phyloP scores from a whole-genome alignment of 2,888 invertebrate species.

The Anoncus sp. region DNA sequence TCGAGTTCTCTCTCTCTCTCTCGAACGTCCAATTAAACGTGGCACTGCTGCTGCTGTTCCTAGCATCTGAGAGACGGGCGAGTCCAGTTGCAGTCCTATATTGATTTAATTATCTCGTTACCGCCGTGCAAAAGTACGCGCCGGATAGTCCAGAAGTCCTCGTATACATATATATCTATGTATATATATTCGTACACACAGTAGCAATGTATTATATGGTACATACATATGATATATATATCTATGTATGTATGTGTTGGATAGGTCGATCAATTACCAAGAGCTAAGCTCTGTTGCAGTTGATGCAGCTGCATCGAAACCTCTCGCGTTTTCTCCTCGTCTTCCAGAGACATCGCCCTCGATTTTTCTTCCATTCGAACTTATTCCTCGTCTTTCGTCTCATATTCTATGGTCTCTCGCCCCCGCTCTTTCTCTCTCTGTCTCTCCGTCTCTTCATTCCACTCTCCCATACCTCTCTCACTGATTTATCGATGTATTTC shows the following conservation, averaged over 20 bases:
- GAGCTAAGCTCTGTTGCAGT: constrained; percentile 48
- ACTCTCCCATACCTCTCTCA: constrained; percentile 27
- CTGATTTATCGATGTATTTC: constrained; percentile 78
- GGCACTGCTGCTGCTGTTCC: constrained; percentile 36
- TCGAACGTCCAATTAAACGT: constrained; percentile 74
- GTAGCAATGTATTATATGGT: constrained; percentile 26
- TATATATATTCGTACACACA: constrained; percentile 28
- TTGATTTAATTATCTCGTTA: constrained; percentile 77
- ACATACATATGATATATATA: constrained; percentile 37
- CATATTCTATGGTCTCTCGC: constrained; percentile 29
- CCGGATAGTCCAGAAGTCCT: constrained; percentile 56
- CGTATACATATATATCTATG: constrained; percentile 32
- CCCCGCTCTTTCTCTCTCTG: constrained; percentile 17
- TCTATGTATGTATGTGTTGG: constrained; percentile 25
- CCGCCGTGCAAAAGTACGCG: constrained; percentile 60
- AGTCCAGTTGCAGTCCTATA: constrained; percentile 67
- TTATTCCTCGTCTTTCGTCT: constrained; percentile 25
- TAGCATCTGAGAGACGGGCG: constrained; percentile 55
- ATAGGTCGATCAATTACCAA: constrained; percentile 68
- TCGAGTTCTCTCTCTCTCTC: constrained; percentile 45
- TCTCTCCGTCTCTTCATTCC: constrained; percentile 18
- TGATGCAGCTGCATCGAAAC: constrained; percentile 58
- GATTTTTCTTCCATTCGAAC: constrained; percentile 54
- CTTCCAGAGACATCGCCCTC: constrained; percentile 45
- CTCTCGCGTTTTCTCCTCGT: constrained; percentile 53